Base-by-base conservation (phyloP, 2,113 vertebrate species). In the Rhinopomastus cyanomelas region DNA sequence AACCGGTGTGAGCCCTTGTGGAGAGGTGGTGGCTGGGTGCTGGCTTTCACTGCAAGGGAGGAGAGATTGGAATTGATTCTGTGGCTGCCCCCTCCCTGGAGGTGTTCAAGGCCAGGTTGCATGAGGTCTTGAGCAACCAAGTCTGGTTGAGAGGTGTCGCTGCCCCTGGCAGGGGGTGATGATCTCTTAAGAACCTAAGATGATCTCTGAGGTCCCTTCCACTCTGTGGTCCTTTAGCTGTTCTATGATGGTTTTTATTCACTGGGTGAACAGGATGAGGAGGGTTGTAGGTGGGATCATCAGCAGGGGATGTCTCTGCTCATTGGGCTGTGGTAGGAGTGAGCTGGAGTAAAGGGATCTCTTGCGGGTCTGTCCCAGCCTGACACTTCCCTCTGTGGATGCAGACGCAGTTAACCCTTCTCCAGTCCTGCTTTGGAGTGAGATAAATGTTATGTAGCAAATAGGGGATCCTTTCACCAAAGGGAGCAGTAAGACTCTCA, bases 321-420 rank as follows among this genome's bases (percentile, higher is more conserved):
- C 15, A 22, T 37, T 0, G 0, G 23, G 11, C 46, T 20, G 36
- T 6, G 3, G 17, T 9, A 7, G 36, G 16, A 29, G 61, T 0
- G 0, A 56, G 39, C 22, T 26, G 62, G 36, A 16, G 16, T 2
- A 10, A 7, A 3, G 60, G 49, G 17, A 56, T 37, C 37, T 34
- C 62, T 18, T 5, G 16, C 7, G 51, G 53, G 13, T 46, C 59
- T 68, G 39, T 36, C 44, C 36, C 51, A 65, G n/a, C 29, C 71
- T 16, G 11, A 17, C 30, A 1, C 29, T 22, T 46, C 36, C 18
- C 14, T 30, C 34, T 11, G 4, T 36, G 5, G 1, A 10, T 8
- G 4, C 0, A 22, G 49, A 16, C 6, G 19, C 25, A 30, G 6
- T 12, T 21, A 34, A 19, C 30, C 73, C 65, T 10, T 36, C 64